Evolutionary conservation across 2,797 vertebrate genomes (phyloP).

Genomic region (Sebastiscus albofasciatus): DNA sequence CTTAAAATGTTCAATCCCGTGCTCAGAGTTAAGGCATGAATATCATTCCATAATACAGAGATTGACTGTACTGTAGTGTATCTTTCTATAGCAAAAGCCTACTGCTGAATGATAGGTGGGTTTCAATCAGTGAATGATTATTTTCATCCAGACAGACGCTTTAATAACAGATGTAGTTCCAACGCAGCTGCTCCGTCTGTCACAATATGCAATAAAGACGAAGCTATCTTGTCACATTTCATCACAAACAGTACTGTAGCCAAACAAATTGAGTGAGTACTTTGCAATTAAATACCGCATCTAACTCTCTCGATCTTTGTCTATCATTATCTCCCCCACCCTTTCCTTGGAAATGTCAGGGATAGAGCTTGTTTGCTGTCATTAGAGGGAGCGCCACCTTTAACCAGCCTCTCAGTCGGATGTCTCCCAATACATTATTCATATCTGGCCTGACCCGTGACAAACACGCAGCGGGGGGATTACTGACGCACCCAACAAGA

Average conservation of each 20-base stretch:
- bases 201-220: conserved; percentile 20
- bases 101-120: not conserved
- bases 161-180: not conserved
- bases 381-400: conserved; percentile 72
- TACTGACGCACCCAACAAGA: conserved; percentile 57
- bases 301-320: conserved; percentile 16
- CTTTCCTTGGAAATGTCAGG: conserved; percentile 67
- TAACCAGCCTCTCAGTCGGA: conserved; percentile 75
- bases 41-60: not conserved
- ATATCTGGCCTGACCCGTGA: conserved; percentile 69
- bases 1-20: not conserved
- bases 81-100: not conserved
- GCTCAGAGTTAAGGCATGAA: not conserved
- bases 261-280: conserved; percentile 38
- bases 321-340: conserved; percentile 13
- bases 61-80: too few species aligned
- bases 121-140: not conserved
- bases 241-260: conserved; percentile 20
- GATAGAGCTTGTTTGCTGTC: conserved; percentile 68
- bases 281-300: conserved; percentile 31
- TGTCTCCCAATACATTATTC: conserved; percentile 78
- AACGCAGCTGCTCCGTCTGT: conserved; percentile 3
- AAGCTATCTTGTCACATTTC: conserved; percentile 37
- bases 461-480: conserved; percentile 62
- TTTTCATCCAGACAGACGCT: conserved; percentile 11